A percentile compares a stretch with the other conserved stretches of the same genome.
phyloP scores from a whole-genome alignment of 2,888 invertebrate species.

The Buathra laborator region DNA sequence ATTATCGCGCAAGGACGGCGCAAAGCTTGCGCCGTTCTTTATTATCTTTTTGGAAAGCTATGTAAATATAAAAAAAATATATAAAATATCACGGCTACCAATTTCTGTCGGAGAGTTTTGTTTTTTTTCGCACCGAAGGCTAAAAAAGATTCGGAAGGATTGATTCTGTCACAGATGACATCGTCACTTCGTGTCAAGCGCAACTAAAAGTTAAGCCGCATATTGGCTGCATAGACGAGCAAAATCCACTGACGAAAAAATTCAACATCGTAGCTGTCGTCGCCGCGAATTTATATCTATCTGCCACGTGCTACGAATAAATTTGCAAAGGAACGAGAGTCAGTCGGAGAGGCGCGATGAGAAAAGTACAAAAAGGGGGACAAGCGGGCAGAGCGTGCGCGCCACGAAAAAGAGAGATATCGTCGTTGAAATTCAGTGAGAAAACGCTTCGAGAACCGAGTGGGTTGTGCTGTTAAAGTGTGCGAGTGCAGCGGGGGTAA shows the following conservation, averaged over 20 bases:
- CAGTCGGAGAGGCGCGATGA: not conserved
- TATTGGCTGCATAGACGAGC: too few relatives aligned
- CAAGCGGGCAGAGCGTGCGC: conserved; percentile 31
- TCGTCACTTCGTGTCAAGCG: too few relatives aligned
- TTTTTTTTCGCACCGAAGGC: not conserved
- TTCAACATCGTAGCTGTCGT: not conserved
- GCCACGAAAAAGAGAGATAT: conserved; percentile 51
- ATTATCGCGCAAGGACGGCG: not conserved
- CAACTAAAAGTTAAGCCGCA: too few relatives aligned
- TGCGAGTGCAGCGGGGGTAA: conserved; percentile 6
- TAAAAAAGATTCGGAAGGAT: not conserved
- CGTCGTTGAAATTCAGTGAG: conserved; percentile 60
- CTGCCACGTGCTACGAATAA: conserved; percentile 63
- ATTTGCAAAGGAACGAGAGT: conserved; percentile 41
- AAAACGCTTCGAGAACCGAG: conserved; percentile 36
- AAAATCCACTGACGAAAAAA: conserved; percentile 21
- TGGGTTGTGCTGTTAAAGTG: conserved; percentile 25
- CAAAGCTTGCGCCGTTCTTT: not conserved
- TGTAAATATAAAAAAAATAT: not conserved
- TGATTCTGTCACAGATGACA: too few relatives aligned
- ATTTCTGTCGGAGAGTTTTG: not conserved
- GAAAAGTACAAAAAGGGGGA: conserved; percentile 44
- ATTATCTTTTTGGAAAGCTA: not conserved
- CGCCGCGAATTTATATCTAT: conserved; percentile 61
- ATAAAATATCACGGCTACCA: not conserved